phyloP scores from a whole-genome alignment of 2,797 vertebrate species.

The Gorsachius magnificus region DNA sequence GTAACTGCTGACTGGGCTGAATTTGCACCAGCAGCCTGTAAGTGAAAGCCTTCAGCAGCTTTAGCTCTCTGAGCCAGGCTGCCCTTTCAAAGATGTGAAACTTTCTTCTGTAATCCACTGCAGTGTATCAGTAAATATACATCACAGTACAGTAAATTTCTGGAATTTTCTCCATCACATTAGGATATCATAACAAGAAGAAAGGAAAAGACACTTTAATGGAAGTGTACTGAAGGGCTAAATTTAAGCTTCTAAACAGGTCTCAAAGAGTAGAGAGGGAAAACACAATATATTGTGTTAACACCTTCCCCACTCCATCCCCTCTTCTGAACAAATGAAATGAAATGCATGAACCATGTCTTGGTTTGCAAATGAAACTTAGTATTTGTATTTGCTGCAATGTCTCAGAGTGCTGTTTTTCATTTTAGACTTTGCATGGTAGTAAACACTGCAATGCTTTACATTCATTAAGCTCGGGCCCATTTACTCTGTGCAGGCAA shows the following conservation, averaged over 20 bases:
- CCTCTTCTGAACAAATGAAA: constrained; percentile 48
- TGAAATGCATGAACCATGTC: constrained; percentile 69
- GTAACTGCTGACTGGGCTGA: constrained; percentile 31
- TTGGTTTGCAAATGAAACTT: constrained; percentile 72
- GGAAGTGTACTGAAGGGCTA: background rate
- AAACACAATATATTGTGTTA: constrained; percentile 19
- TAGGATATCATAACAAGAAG: background rate
- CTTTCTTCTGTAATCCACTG: background rate
- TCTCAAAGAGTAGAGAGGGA: constrained; percentile 28
- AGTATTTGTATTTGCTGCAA: constrained; percentile 68
- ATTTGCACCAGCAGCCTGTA: constrained; percentile 15
- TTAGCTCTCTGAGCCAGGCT: background rate
- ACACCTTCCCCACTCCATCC: constrained; percentile 34
- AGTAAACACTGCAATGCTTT: constrained; percentile 73
- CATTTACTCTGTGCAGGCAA: constrained; percentile 73
- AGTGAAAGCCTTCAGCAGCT: background rate
- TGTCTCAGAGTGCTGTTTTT: constrained; percentile 63
- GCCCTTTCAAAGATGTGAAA: background rate
- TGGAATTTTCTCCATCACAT: constrained; percentile 17
- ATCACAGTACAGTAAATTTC: background rate
- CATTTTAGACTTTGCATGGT: constrained; percentile 67
- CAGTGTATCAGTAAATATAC: background rate
- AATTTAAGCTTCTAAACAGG: constrained; percentile 29
- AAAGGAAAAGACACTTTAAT: constrained; percentile 9
- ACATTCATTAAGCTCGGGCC: constrained; percentile 72